Percentiles rank a stretch among this genome's conserved stretches.
Evolutionary conservation across 2,797 vertebrate species (phyloP).

Genomic region (Antennarius maculatus): DNA sequence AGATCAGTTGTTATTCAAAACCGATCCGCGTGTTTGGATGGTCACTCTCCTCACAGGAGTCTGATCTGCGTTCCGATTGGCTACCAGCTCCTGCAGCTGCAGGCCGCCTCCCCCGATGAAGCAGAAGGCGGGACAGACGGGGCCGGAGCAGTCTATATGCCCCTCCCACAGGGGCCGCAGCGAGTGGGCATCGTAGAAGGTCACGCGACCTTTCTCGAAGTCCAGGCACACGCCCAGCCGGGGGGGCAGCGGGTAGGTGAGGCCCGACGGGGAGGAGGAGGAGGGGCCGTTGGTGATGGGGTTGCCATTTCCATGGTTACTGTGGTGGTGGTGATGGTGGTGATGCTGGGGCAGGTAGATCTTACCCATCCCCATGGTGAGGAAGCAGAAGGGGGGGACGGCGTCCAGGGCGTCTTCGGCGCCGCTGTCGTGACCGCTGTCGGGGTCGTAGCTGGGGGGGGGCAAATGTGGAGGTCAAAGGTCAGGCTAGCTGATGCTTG

Average conservation of each 20-base stretch:
- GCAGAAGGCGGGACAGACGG: constrained; percentile 94
- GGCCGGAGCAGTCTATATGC: constrained; percentile 93
- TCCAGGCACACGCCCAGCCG: constrained; percentile 94
- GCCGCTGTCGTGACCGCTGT: constrained; percentile 96
- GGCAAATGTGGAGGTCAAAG: neutral
- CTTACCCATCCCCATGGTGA: constrained; percentile 98
- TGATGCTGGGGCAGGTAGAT: constrained; percentile 87
- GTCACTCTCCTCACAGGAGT: constrained; percentile 82
- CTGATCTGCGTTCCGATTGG: constrained; percentile 84
- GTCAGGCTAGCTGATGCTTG: no score
- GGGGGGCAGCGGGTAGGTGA: constrained; percentile 86
- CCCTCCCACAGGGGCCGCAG: constrained; percentile 93
- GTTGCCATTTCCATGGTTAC: constrained; percentile 64
- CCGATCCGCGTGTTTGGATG: constrained; percentile 81
- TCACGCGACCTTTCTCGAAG: constrained; percentile 93
- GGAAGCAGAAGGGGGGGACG: constrained; percentile 91
- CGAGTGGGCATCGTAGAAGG: constrained; percentile 94
- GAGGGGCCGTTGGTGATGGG: constrained; percentile 76
- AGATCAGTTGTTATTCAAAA: constrained; percentile 67
- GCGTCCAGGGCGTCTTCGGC: constrained; percentile 91
- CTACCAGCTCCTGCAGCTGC: constrained; percentile 94
- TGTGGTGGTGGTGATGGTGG: constrained; percentile 70
- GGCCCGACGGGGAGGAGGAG: constrained; percentile 71
- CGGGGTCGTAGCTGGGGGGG: constrained; percentile 88
- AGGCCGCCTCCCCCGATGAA: constrained; percentile 95